Evolutionary conservation across 1,140 invertebrate genomes (phyloP).

Genomic region (Sycophaga agraensis): DNA sequence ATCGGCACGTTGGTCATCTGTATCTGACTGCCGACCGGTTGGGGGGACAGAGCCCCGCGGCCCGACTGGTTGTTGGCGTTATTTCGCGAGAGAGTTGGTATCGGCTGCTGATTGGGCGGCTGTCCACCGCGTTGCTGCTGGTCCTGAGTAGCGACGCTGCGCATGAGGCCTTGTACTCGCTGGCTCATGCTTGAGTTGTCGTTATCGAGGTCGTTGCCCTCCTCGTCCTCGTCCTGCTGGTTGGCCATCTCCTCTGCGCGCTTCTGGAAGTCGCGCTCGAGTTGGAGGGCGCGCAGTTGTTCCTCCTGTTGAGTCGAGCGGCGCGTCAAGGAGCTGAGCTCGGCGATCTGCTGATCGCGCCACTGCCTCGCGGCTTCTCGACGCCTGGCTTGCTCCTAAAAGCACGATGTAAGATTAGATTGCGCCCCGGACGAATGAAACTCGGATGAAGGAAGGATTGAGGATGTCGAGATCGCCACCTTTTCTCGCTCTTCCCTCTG

Average conservation of each 20-base stretch:
- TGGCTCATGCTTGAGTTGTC: conserved; percentile 48
- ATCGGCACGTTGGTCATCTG: conserved; percentile 43
- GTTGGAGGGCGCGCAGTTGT: conserved; percentile 76
- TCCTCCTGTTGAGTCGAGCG: conserved; percentile 81
- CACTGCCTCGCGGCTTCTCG: conserved; percentile 70
- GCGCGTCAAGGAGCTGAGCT: conserved; percentile 68
- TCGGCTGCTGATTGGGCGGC: not conserved
- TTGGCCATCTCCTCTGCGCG: conserved; percentile 76
- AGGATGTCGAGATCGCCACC: conserved; percentile 48
- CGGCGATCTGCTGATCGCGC: conserved; percentile 83
- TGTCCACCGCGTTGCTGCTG: not conserved
- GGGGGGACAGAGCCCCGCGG: conserved; percentile 39
- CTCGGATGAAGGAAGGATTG: not conserved
- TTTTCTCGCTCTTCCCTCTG: conserved; percentile 85
- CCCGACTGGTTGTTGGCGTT: conserved; percentile 47
- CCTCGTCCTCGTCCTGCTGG: conserved; percentile 78
- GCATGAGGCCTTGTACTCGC: conserved; percentile 54
- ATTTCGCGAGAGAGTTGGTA: conserved; percentile 33
- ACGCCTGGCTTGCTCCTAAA: conserved; percentile 67
- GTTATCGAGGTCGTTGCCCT: conserved; percentile 51
- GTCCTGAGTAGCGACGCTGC: conserved; percentile 49
- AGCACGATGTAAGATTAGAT: not conserved
- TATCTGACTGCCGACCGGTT: conserved; percentile 43
- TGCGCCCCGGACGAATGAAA: too few relatives aligned
- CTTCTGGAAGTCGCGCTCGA: conserved; percentile 87